phyloP scores from a whole-genome alignment of 2,888 invertebrate species.

The Metallyticus violacea region DNA sequence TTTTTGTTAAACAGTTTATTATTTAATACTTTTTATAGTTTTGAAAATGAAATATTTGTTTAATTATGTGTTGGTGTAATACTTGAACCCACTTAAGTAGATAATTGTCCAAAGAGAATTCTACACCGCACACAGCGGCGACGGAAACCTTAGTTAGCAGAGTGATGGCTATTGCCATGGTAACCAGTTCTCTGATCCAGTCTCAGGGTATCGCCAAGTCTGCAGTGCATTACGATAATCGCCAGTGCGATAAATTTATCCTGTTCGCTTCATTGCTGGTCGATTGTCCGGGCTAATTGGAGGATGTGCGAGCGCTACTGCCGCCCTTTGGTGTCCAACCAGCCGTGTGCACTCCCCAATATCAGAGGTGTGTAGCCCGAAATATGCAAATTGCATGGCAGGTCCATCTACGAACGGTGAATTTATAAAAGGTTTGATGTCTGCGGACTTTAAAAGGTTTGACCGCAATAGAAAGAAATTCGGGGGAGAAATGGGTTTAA shows the following conservation, averaged over 20 bases:
- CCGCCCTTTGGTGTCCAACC: neutral
- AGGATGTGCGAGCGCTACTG: neutral
- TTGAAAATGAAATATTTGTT: too few species aligned
- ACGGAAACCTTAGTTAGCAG: neutral
- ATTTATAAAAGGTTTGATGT: neutral
- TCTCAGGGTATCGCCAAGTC: too few species aligned
- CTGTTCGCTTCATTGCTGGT: neutral
- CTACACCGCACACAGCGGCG: too few species aligned
- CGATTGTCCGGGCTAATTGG: conserved; percentile 9
- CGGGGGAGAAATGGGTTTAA: too few species aligned
- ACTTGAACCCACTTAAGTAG: too few species aligned
- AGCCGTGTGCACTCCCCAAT: neutral
- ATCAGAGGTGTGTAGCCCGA: neutral
- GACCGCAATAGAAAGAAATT: too few species aligned
- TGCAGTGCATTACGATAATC: neutral
- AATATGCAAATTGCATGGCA: neutral
- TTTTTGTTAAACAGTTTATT: too few species aligned
- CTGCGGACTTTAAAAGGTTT: neutral
- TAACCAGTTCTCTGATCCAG: too few species aligned
- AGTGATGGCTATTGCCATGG: too few species aligned
- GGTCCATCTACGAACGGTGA: neutral
- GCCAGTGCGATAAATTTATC: neutral
- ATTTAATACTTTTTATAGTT: too few species aligned
- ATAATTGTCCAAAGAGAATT: too few species aligned
- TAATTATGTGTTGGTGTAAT: too few species aligned